Evolutionary conservation across 1,140 invertebrate species (phyloP), one percentile per base, ranked within the genome.

Genomic region (Apocrypta bakeri): DNA sequence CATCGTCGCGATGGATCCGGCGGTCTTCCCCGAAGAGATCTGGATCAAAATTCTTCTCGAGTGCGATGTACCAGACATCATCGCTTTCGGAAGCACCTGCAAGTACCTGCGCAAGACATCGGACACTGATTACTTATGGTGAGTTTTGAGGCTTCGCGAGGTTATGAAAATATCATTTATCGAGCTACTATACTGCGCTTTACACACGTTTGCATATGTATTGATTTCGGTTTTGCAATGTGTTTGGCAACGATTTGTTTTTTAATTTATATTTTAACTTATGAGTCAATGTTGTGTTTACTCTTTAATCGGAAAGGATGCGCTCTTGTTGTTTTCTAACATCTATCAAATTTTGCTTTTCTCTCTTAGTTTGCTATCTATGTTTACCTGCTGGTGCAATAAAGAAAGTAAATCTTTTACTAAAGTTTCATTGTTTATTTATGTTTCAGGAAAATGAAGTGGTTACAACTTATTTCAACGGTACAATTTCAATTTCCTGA

Each of bases 11-110:
- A 92, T 92, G 92, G 92, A 92, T 91, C 90, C 91, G 40, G 88
- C 91, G 27, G 88, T 92, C 40, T 91, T 92, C 79, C 91, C 92
- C 29, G 91, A 92, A 77, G 92, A 92, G 85, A 92, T 92, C 85
- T 92, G 92, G 92, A 92, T 92, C 56, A 92, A 92, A 87, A 92
- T 92, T 81, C 89, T 92, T 74, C 85, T 91, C 69, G 91, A 92
- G 66, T 92, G 92, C 79, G 90, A 92, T 84, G 91, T 92, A 89
- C 90, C 90, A 89, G 92, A 92, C 85, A 92, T 92, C 86, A 92
- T 92, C 85, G 90, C 91, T 81, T 91, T 92, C 61, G 90, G 91
- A 61, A 92, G 88, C 84, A 92, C 91, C 37, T 92, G 92, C 87
- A 92, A 92, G 87, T 92, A 92, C 79, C 87, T 92, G 31, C 89